Evolutionary conservation across 2,888 invertebrate genomes (phyloP).

Genomic region (Parapristionchus giblindavisi): DNA sequence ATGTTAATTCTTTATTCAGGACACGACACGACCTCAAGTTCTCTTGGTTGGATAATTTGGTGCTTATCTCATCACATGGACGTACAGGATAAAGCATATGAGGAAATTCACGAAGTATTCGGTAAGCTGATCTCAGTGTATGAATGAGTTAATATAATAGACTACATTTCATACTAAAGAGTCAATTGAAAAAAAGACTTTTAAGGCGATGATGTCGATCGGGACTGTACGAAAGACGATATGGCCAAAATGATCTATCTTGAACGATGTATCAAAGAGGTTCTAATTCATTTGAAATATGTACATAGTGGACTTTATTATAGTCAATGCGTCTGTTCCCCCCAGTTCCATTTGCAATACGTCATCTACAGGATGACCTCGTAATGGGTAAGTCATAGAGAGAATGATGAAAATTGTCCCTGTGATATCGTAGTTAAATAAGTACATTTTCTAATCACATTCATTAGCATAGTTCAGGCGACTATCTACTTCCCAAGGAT

Average conservation of each 20-base stretch:
- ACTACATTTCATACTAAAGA: neutral
- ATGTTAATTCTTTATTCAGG: slow-evolving; percentile 5
- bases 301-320: neutral
- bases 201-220: slow-evolving; percentile 47
- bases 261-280: slow-evolving; percentile 56
- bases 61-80: slow-evolving; percentile 47
- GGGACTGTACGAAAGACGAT: slow-evolving; percentile 48
- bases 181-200: neutral
- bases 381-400: slow-evolving; percentile 42
- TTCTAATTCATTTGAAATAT: neutral
- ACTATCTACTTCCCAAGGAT: slow-evolving; percentile 25
- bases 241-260: slow-evolving; percentile 50
- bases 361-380: slow-evolving; percentile 49
- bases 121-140: slow-evolving; percentile 7
- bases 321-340: slow-evolving; percentile 48
- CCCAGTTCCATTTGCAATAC: slow-evolving; percentile 52
- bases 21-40: slow-evolving; percentile 29
- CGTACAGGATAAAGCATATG: slow-evolving; percentile 46
- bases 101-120: slow-evolving; percentile 41
- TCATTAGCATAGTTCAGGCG: slow-evolving; percentile 33
- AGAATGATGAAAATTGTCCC: neutral
- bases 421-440: slow-evolving; percentile 2
- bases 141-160: neutral
- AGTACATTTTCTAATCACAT: neutral
- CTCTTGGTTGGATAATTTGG: slow-evolving; percentile 24